Conservation (phyloP, 2,888 invertebrate genomes). For the Lasioglossum oenotherae region DNA sequence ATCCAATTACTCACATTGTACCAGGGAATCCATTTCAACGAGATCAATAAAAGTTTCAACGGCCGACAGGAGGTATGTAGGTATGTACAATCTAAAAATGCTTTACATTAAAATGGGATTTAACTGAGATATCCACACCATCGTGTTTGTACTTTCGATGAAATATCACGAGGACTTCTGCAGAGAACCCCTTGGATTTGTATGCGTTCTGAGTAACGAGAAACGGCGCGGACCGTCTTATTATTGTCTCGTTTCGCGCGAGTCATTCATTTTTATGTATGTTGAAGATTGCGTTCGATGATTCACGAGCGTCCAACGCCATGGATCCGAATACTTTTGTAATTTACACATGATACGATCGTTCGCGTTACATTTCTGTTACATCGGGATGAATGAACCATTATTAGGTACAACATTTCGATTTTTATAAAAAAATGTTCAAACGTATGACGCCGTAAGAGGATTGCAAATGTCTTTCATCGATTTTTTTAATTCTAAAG, state of each 20-base stretch:
- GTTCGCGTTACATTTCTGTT: conserved; percentile 3
- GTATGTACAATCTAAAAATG: conserved; percentile 50
- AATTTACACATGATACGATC: conserved; percentile 34
- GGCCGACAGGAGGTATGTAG: not conserved
- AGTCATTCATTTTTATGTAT: conserved; percentile 76
- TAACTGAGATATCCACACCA: conserved; percentile 64
- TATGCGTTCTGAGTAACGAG: conserved; percentile 42
- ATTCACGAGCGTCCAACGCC: conserved; percentile 63
- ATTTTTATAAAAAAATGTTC: not conserved
- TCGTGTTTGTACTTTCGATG: conserved; percentile 71
- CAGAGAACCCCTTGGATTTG: conserved; percentile 50
- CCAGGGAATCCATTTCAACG: not conserved
- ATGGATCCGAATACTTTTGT: conserved; percentile 28
- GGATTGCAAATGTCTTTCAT: not conserved
- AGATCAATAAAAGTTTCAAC: not conserved
- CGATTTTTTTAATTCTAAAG: not conserved
- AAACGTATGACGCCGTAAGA: not conserved
- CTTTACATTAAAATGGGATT: conserved; percentile 67
- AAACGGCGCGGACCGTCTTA: conserved; percentile 42
- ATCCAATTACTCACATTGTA: not conserved
- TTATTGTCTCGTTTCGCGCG: conserved; percentile 75
- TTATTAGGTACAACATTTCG: no score
- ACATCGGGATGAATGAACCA: not conserved
- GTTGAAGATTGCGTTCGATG: conserved; percentile 63
- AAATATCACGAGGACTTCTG: conserved; percentile 70